These are phyloP conservation scores for Amia ocellicauda DNA, from an alignment of 2,113 vertebrate genomes.

Conservation along the genomic window DNA sequence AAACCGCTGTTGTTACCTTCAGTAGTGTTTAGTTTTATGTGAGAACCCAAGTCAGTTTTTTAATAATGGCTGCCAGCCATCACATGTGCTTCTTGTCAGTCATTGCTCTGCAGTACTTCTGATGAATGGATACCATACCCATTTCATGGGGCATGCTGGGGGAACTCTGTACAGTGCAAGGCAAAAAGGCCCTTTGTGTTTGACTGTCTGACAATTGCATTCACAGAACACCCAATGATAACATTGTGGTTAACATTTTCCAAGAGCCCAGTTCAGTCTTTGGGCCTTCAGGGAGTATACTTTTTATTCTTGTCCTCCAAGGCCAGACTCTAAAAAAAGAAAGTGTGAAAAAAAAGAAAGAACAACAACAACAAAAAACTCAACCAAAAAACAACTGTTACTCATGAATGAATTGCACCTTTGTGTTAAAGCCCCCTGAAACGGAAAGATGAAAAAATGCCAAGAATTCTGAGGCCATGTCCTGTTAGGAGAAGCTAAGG, in stretches of 20 bases:
- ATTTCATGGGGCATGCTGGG: slow-evolving; percentile 3
- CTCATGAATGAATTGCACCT: slow-evolving; percentile 5
- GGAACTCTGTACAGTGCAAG: neutral
- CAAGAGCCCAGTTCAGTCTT: neutral
- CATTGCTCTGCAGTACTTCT: neutral
- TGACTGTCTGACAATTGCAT: neutral
- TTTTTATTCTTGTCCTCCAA: slow-evolving; percentile 2
- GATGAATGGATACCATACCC: slow-evolving; percentile 6
- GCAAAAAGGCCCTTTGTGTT: neutral
- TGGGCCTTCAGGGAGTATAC: neutral
- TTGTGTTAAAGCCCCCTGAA: slow-evolving; percentile 3
- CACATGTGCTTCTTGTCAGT: slow-evolving; percentile 11
- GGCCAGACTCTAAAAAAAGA: neutral
- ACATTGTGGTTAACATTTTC: slow-evolving; percentile 6
- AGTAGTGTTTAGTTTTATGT: slow-evolving; percentile 1
- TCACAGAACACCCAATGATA: slow-evolving; percentile 1
- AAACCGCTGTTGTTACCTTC: neutral
- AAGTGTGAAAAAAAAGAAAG: neutral
- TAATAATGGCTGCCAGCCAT: slow-evolving; percentile 2
- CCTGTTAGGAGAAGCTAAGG: slow-evolving; percentile 64
- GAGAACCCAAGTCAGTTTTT: neutral
- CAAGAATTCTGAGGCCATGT: slow-evolving; percentile 60
- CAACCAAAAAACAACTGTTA: neutral
- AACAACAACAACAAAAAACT: neutral
- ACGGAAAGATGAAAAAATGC: slow-evolving; percentile 41